Base-by-base conservation (phyloP, 2,888 invertebrate genomes). In the Willowsia nigromaculata region DNA sequence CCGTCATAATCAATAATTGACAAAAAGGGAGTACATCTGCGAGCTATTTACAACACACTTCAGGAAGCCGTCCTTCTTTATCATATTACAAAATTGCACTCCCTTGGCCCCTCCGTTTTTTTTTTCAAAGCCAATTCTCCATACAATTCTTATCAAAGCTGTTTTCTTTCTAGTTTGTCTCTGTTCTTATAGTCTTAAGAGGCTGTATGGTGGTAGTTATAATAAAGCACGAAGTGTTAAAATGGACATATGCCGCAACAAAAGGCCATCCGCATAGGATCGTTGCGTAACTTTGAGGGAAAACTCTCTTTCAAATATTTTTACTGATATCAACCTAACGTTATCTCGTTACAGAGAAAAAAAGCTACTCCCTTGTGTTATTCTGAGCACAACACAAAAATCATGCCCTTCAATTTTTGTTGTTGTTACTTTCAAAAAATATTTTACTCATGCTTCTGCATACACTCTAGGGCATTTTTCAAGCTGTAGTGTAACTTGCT, bases 1-100 rank as follows among this genome's bases (percentile, higher is more conserved):
- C 87, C 81, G 56, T 82, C 87, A 88, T 88, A 88, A 88, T 88
- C 87, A 88, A 88, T 88, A 88, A 88, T 88, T 88, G 87, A 88
- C 82, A 82, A 88, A 87, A 80, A 88, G 87, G 62, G 81, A 88
- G 82, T 88, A 88, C 87, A 88, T 88, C 87, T 88, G 87, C 78
- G n/a, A 65, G 80, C 78, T 65, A 71, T 78, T 85, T 80, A 68
- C 80, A 80, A 53, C 30, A 80, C 56, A 78, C 37, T 86, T 62
- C 47, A 78, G 53, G 82, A 50, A 80, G 56, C 53, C 62, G 50
- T 76, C 30, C 18, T 53, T 27, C 74, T 47, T 74, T 74, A 74
- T 74, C 74, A 74, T 74, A 74, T 74, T 74, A 74, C 50, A 30
- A 74, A 74, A 74, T n/a, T 6, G 13, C 13, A 43, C 30, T 74